These are phyloP conservation scores for Mus spretus DNA, from an alignment of 2,797 vertebrate species.

Conservation along the genomic window DNA sequence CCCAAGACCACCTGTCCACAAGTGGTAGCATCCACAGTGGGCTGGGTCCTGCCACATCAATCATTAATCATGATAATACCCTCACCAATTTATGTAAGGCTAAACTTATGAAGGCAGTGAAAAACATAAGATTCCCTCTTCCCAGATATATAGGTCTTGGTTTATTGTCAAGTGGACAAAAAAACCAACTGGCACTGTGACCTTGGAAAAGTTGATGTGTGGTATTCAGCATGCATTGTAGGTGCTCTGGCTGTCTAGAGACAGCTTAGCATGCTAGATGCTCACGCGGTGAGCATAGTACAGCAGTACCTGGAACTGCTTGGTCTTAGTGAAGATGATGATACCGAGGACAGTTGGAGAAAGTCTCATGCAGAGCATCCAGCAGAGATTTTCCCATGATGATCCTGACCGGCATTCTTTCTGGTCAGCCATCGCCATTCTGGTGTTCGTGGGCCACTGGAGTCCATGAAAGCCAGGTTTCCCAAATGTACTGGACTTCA, in stretches of 20 bases:
- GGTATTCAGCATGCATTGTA: constrained; percentile 96
- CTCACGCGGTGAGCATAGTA: constrained; percentile 93
- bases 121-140: not conserved
- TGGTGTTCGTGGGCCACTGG: constrained; percentile 84
- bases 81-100: not conserved
- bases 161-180: not conserved
- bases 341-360: not conserved
- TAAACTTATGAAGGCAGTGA: not conserved
- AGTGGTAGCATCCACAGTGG: not conserved
- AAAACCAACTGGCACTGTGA: not conserved
- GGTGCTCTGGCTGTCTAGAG: constrained; percentile 96
- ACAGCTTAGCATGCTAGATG: constrained; percentile 95
- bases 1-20: not conserved
- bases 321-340: no score
- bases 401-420: constrained; percentile 96
- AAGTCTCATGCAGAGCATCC: constrained; percentile 87
- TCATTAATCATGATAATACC: not conserved
- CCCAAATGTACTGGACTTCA: constrained; percentile 92
- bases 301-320: not conserved
- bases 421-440: constrained; percentile 88
- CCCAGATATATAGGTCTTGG: not conserved
- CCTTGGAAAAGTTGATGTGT: constrained; percentile 63
- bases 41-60: not conserved
- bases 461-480: constrained; percentile 87
- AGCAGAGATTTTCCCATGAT: constrained; percentile 91